Base-by-base conservation (phyloP, 2,113 vertebrate genomes). In the Crotalus tigris region DNA sequence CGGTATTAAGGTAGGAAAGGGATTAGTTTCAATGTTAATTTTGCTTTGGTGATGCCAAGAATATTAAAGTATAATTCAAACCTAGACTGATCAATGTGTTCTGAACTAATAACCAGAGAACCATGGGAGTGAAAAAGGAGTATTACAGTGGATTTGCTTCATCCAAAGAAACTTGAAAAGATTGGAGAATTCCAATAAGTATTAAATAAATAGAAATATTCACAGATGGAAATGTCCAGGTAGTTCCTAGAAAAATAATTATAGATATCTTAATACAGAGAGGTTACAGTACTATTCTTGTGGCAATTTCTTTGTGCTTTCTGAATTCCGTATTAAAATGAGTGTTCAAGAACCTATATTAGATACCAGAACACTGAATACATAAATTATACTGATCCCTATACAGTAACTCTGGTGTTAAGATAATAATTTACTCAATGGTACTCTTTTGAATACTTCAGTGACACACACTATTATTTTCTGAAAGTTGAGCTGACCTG, bases 11-110 rank as follows among this genome's bases (percentile, higher is more conserved):
- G 87, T 93, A 93, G 94, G 93, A 96, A 94, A 96, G 89, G 91
- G 93, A 96, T 96, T 96, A 90, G 69, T 95, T 96, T 96, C 93
- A 23, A 46, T 91, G 89, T 96, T 95, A 93, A 94, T 97, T 96
- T 95, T 95, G 92, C 85, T 93, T 96, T 95, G 95, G 94, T 94
- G 94, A 64, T 87, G 87, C 58, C 95, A 92, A 95, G 3, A 2
- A 87, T 33, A 46, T 95, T 95, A 89, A 90, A 95, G 96, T 94
- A 94, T 94, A 95, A 92, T 94, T 92, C 95, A 94, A 95, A 97
- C 95, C 95, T 94, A 85, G 81, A 93, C 87, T 51, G 93, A 12
- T 90, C 93, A 95, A 81, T 93, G 93, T 94, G 92, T 92, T 92
- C 87, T 95, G 93, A 96, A 92, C 86, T 0, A 4, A 95, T 92